A percentile compares a stretch with the other conserved stretches of the same genome.
Conservation (phyloP, 2,797 vertebrate genomes). For the Melanogrammus aeglefinus region DNA sequence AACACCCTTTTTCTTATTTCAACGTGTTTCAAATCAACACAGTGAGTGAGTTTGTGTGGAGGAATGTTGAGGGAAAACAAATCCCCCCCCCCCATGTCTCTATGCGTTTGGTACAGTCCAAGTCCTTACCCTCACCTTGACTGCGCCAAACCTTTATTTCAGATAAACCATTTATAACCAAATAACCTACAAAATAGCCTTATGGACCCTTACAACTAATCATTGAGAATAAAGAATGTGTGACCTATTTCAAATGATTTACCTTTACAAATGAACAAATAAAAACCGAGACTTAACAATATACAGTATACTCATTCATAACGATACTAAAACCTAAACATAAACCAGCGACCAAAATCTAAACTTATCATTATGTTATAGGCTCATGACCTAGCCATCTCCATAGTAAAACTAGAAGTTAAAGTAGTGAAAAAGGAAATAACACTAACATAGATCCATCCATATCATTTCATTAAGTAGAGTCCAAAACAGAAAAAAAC, state of each 20-base stretch:
- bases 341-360: background rate
- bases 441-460: background rate
- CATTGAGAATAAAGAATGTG: background rate
- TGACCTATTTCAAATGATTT: background rate
- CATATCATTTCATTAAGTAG: background rate
- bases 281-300: background rate
- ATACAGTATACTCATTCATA: background rate
- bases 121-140: slow-evolving; percentile 1
- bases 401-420: background rate
- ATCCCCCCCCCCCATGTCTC: background rate
- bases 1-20: background rate
- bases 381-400: too few species aligned
- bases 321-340: background rate
- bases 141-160: background rate
- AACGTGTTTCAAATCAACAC: background rate
- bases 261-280: background rate
- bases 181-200: background rate
- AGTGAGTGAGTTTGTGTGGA: background rate
- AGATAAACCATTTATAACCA: background rate
- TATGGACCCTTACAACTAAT: background rate
- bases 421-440: background rate
- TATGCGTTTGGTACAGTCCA: background rate
- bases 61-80: background rate
- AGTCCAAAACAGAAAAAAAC: background rate
- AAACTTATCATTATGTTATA: background rate